phyloP scores from a whole-genome alignment of 2,888 invertebrate species.

The Philonicus albiceps region DNA sequence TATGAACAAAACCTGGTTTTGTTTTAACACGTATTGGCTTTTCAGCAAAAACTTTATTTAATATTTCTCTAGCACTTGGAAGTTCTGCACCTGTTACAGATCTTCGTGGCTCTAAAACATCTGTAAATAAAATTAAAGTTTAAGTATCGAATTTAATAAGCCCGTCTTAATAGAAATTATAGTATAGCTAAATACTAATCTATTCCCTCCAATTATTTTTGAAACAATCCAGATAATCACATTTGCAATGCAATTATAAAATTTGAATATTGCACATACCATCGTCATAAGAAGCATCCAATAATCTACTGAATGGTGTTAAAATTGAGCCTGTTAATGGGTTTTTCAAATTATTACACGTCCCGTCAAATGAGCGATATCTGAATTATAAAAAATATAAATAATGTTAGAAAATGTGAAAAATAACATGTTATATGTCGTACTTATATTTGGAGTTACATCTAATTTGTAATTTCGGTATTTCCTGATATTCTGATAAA shows the following conservation, averaged over 20 bases:
- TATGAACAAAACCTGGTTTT: background rate
- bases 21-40: background rate
- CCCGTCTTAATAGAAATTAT: background rate
- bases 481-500: background rate
- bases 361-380: conserved; percentile 82
- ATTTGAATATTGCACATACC: conserved; percentile 24
- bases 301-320: conserved; percentile 43
- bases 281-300: conserved; percentile 44
- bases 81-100: background rate
- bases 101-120: conserved; percentile 36
- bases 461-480: background rate
- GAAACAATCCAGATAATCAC: background rate
- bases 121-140: background rate
- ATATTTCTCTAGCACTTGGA: conserved; percentile 8
- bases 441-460: background rate
- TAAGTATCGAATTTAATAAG: background rate
- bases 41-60: background rate
- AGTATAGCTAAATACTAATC: background rate
- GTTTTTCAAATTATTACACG: conserved; percentile 81
- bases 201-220: background rate
- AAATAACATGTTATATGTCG: background rate
- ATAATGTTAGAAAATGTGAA: background rate
- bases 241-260: background rate
- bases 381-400: background rate
- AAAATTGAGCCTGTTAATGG: conserved; percentile 33